Conservation (phyloP, 1,140 invertebrate species). For the Pseudomyrmex concolor region DNA sequence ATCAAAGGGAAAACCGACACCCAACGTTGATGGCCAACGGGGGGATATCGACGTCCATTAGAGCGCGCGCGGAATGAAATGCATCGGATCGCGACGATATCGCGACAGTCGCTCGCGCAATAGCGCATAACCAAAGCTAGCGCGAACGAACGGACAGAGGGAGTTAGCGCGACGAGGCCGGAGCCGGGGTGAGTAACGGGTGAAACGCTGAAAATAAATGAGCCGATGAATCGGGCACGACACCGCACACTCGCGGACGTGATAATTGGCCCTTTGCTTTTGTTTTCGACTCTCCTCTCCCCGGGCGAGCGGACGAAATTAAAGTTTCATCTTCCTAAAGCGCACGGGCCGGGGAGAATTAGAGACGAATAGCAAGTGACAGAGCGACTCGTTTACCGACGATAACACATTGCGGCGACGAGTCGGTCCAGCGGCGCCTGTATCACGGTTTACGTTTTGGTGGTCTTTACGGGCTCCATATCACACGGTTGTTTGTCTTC, state of each 20-base stretch:
- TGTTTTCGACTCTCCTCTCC: constrained; percentile 38
- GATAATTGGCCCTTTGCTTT: constrained; percentile 63
- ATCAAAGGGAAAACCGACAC: constrained; percentile 52
- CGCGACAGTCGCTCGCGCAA: constrained; percentile 32
- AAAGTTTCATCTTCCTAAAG: constrained; percentile 72
- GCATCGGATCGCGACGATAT: constrained; percentile 41
- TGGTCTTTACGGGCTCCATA: constrained; percentile 68
- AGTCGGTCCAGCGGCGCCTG: constrained; percentile 72
- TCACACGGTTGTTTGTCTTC: constrained; percentile 69
- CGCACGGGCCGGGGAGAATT: constrained; percentile 56
- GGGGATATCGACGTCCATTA: constrained; percentile 52
- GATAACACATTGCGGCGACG: constrained; percentile 73
- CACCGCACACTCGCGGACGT: constrained; percentile 35
- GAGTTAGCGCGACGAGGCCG: not conserved
- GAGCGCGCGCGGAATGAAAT: constrained; percentile 48
- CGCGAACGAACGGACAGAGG: not conserved
- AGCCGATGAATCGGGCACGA: constrained; percentile 55
- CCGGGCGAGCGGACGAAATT: constrained; percentile 54
- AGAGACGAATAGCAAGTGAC: constrained; percentile 72
- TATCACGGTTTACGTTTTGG: constrained; percentile 72
- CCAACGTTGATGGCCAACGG: constrained; percentile 46
- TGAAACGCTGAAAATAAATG: constrained; percentile 56
- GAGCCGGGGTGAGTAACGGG: constrained; percentile 45
- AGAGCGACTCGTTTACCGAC: constrained; percentile 70
- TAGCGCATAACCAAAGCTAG: constrained; percentile 25